Evolutionary conservation across 2,888 invertebrate genomes (phyloP).

Genomic region (Meandrusa payeni): DNA sequence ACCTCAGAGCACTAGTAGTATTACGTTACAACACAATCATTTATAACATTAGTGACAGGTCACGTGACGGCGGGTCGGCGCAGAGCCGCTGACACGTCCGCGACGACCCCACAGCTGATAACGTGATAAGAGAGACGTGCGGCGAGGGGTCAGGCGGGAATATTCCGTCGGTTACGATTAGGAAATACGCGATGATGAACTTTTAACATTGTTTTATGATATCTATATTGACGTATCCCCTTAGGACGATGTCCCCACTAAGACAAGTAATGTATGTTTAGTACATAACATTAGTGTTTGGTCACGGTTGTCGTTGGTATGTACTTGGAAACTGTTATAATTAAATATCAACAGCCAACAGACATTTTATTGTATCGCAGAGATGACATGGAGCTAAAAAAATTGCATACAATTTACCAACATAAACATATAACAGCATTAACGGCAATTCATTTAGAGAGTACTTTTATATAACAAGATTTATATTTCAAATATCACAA

Average conservation of each 20-base stretch:
- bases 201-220: slow-evolving; percentile 10
- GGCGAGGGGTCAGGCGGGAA: slow-evolving; percentile 37
- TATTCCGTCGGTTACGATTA: slow-evolving; percentile 40
- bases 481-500: too few species aligned
- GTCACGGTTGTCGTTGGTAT: too few species aligned
- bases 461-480: too few species aligned
- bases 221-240: background rate
- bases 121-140: slow-evolving; percentile 19
- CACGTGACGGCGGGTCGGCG: slow-evolving; percentile 3
- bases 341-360: too few species aligned
- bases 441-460: too few species aligned
- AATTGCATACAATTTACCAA: too few species aligned
- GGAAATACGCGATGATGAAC: slow-evolving; percentile 30
- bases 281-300: too few species aligned
- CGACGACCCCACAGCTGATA: slow-evolving; percentile 28
- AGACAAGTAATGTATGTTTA: too few species aligned
- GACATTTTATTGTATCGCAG: too few species aligned
- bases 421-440: too few species aligned
- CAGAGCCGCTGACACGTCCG: slow-evolving; percentile 5
- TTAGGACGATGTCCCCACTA: background rate
- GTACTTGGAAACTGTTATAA: too few species aligned
- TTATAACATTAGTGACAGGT: background rate
- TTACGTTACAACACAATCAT: slow-evolving; percentile 3
- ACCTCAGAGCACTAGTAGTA: background rate
- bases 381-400: too few species aligned